Evolutionary conservation across 1,140 invertebrate species (phyloP).

Genomic region (Penaeus indicus): DNA sequence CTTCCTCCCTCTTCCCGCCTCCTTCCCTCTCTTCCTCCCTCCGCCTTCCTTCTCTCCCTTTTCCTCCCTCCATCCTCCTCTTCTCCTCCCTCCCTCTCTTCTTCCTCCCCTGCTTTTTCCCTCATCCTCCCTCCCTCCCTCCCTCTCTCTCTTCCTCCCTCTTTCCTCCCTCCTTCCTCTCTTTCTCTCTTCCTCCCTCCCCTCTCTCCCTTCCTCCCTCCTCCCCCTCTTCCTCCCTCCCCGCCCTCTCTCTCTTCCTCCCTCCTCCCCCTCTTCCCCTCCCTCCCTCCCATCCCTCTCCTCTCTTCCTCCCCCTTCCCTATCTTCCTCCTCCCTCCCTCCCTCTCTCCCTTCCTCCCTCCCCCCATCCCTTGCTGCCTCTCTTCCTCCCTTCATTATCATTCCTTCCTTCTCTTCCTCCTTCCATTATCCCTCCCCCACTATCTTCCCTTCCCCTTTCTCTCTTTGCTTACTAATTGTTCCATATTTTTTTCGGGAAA

Average conservation of each 20-base stretch:
- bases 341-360: not conserved
- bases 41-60: not conserved
- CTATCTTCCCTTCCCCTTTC: not conserved
- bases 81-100: not conserved
- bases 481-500: not conserved
- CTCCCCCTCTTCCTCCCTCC: too few relatives aligned
- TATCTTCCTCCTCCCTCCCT: not conserved
- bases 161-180: not conserved
- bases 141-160: not conserved
- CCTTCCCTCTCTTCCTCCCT: too few relatives aligned
- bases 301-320: not conserved
- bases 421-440: not conserved
- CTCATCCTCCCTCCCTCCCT: not conserved
- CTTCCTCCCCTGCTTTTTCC: not conserved
- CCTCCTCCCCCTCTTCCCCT: too few relatives aligned
- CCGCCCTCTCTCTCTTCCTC: too few relatives aligned
- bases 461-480: not conserved
- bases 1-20: not conserved
- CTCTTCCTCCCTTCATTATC: not conserved
- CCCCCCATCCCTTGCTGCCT: not conserved
- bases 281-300: too few relatives aligned
- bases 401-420: not conserved
- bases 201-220: too few relatives aligned
- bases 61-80: not conserved
- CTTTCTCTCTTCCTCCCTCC: too few relatives aligned